Evolutionary conservation across 2,888 invertebrate species (phyloP), one percentile per base, ranked within the genome.

Genomic region (Patella pellucida): DNA sequence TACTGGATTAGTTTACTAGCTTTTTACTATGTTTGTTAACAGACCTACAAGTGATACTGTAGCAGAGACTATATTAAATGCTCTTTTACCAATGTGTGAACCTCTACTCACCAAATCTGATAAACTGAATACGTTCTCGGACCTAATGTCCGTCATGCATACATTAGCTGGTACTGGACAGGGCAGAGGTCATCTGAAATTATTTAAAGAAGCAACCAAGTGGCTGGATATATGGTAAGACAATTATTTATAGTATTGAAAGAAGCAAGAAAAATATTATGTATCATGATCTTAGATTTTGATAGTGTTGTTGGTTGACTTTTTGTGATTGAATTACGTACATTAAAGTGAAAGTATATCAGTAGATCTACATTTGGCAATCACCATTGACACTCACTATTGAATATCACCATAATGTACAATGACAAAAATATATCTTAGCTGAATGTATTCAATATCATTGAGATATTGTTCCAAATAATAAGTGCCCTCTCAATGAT

Each of bases 91-190:
- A 52, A 92, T 95, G 83, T 95, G 94, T 0, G 93, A 94, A 68
- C 93, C 94, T 52, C 92, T 95, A 76, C 91, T 95, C 23, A 93
- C 87, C 23, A 76, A 74, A 76, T 15, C 72, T 72, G 70, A 79
- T 71, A 69, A 78, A 71, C 90, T 93, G 0, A 92, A 94, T 69
- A 94, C 95, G n/a, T 95, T 96, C 87, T 93, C 94, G 0, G 95
- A 95, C 86, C 91, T 96, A 11, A 94, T 96, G 92, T 92, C 93
- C 76, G 94, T 95, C 5, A 95, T 96, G 95, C 94, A 95, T 2
- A 95, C 94, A 71, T 89, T 98, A 81, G 97, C 97, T 0, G 96
- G 96, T 90, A 95, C 96, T 27, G 95, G 96, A 27, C 93, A 94
- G 5, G 96, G 96, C 50, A 92, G 93, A 69, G 96, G 97, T 0